phyloP scores from a whole-genome alignment of 2,888 invertebrate genomes.

The Sabatieria punctata region DNA sequence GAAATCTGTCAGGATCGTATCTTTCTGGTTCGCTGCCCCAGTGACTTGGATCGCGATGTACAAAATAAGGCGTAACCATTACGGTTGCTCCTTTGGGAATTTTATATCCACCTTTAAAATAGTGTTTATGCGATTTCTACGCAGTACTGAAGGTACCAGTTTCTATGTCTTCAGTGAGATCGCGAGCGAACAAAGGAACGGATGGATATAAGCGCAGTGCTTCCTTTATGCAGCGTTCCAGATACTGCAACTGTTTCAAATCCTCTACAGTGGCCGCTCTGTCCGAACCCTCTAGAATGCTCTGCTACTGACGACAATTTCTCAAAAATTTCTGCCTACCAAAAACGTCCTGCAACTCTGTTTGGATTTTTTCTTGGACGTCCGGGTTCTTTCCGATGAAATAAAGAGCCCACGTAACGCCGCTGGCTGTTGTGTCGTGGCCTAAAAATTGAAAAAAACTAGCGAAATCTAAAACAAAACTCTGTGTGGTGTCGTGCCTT shows the following conservation, averaged over 20 bases:
- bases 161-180: conserved; percentile 29
- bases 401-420: conserved; percentile 34
- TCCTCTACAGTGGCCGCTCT: conserved; percentile 28
- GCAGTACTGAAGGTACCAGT: conserved; percentile 23
- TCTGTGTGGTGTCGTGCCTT: conserved; percentile 15
- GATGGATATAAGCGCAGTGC: conserved; percentile 26
- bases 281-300: no score
- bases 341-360: conserved; percentile 28
- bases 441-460: no score
- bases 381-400: conserved; percentile 33
- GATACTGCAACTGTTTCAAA: conserved; percentile 20
- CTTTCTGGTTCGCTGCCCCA: conserved; percentile 31
- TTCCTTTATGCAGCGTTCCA: conserved; percentile 27
- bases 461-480: not conserved
- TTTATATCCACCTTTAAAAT: conserved; percentile 13
- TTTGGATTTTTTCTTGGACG: conserved; percentile 32
- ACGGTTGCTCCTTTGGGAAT: conserved; percentile 28
- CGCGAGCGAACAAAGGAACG: conserved; percentile 25
- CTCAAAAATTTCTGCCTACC: conserved; percentile 12
- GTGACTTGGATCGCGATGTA: conserved; percentile 32
- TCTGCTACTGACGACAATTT: no score
- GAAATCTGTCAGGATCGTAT: conserved; percentile 36
- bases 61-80: conserved; percentile 18
- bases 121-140: no score
- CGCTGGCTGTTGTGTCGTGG: conserved; percentile 38